phyloP scores from a whole-genome alignment of 1,140 invertebrate species.

The Magallana gigas region DNA sequence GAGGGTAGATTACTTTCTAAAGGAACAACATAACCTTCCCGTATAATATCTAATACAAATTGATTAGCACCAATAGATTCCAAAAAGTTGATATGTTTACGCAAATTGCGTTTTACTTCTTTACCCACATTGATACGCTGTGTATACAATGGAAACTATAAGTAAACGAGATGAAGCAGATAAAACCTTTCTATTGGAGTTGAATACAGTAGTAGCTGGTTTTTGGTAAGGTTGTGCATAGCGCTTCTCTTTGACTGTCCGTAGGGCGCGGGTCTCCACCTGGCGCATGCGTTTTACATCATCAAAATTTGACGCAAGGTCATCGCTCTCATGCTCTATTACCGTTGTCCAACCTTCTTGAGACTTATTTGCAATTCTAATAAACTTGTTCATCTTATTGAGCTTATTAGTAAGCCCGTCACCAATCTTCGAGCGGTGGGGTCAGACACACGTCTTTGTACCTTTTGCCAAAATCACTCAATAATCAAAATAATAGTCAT shows the following conservation, averaged over 20 bases:
- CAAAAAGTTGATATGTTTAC: slow-evolving; percentile 41
- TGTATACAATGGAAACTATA: not conserved
- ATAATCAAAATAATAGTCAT: too few relatives aligned
- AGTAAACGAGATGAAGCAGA: not conserved
- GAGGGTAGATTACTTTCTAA: not conserved
- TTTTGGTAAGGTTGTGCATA: not conserved
- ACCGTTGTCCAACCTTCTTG: not conserved
- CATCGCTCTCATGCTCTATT: not conserved
- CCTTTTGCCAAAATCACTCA: too few relatives aligned
- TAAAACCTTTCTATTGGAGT: not conserved
- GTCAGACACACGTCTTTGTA: too few relatives aligned
- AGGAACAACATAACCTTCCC: slow-evolving; percentile 49
- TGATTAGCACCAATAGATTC: slow-evolving; percentile 20
- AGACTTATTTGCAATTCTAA: not conserved
- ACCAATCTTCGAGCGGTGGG: too few relatives aligned
- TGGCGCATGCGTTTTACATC: not conserved
- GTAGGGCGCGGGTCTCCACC: not conserved
- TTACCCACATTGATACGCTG: not conserved
- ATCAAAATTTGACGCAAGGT: not conserved
- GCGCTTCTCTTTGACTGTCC: not conserved
- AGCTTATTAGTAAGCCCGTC: not conserved
- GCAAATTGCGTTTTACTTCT: slow-evolving; percentile 38
- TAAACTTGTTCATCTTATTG: not conserved
- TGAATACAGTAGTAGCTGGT: not conserved
- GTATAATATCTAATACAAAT: slow-evolving; percentile 42